These are phyloP conservation scores for Scolopax bukidnonensis DNA, from an alignment of 2,797 vertebrate genomes.

Conservation along the genomic window DNA sequence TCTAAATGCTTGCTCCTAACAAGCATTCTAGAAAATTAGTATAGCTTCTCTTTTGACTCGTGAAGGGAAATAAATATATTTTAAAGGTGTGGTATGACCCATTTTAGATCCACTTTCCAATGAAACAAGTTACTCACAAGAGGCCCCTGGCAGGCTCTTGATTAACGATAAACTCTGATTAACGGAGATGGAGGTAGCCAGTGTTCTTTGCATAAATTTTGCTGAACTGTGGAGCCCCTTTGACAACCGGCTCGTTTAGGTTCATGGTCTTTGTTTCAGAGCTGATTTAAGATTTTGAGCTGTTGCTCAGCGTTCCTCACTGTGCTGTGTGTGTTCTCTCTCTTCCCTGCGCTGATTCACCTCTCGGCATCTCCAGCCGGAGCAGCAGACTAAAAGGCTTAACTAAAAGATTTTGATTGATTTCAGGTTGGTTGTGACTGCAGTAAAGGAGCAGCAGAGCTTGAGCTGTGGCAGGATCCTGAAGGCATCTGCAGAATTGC, in stretches of 20 bases:
- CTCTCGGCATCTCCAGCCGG: not conserved
- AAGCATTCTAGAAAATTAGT: not conserved
- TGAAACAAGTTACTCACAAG: not conserved
- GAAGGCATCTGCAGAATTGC: not conserved
- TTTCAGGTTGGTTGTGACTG: not conserved
- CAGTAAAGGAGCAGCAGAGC: not conserved
- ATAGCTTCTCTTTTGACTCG: not conserved
- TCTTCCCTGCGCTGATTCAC: not conserved
- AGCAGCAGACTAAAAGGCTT: not conserved
- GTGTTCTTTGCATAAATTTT: not conserved
- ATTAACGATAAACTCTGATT: not conserved
- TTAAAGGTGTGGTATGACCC: not conserved
- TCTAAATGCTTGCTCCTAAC: not conserved
- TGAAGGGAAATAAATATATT: not conserved
- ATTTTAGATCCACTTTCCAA: not conserved
- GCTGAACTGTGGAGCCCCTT: not conserved
- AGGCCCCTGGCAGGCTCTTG: not conserved
- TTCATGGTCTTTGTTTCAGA: not conserved
- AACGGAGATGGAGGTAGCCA: not conserved
- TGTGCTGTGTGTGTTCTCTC: not conserved
- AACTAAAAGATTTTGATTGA: not conserved
- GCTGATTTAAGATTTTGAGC: not conserved
- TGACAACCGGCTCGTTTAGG: not conserved
- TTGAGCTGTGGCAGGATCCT: not conserved
- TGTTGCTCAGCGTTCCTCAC: not conserved